Evolutionary conservation across 2,113 vertebrate genomes (phyloP), one percentile per base, ranked within the genome.

Genomic region (Hippolais icterina): DNA sequence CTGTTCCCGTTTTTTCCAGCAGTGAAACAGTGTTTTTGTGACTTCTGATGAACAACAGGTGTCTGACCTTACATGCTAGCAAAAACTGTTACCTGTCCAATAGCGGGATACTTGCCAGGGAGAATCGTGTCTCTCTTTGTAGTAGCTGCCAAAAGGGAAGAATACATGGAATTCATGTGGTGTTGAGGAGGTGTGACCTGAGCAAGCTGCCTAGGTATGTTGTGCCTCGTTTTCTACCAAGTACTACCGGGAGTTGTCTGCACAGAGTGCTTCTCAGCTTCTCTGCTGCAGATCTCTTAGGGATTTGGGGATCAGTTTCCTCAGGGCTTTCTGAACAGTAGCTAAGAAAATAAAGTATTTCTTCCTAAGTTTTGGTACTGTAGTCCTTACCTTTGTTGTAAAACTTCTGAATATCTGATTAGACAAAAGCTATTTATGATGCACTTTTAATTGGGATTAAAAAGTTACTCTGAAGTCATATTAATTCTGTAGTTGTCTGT

Each of bases 361-460:
- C 64, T 65, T 83, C 68, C 11, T 44, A 49, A 74, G 31, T 89
- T 94, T 87, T 94, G 64, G 19, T 94, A 81, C 28, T 81, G 50
- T 68, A 81, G 72, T 87, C 64, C 64, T 83, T 94, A 79, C 28
- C 24, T 92, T 86, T 90, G 53, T 89, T 89, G 72, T 83, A 87
- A 77, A 89, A 65, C 72, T 83, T 84, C 18, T 49, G 65, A 64
- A 37, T 52, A 71, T 80, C 75, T 84, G 46, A 79, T 87, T 87
- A 85, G 42, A 71, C 56, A 66, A 86, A 94, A 94, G 53, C 54
- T 96, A 53, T 87, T 89, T 12, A 68, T 93, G 53, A 84, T 93
- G 54, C 54, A 74, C 31, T 60, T 85, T 79, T 77, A 69, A 57
- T 56, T 83, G 35, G 59, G 44, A 93, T 91, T 93, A 78, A 95